phyloP scores from a whole-genome alignment of 2,113 vertebrate species.

The Melospiza melodia region DNA sequence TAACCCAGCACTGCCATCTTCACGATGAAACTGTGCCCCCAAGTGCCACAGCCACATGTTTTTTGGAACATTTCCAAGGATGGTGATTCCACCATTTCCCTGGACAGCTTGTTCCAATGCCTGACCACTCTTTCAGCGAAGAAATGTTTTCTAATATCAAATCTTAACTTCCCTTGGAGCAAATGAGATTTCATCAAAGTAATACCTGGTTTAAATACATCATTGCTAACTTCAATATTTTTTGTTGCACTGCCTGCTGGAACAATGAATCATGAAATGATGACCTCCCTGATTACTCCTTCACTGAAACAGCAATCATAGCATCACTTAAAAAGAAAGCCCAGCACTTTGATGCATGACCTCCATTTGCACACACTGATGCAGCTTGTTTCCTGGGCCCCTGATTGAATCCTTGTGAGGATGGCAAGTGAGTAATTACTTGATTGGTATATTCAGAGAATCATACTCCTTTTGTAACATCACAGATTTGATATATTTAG shows the following conservation, averaged over 20 bases:
- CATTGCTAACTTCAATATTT: background rate
- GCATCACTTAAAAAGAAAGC: background rate
- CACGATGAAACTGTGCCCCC: background rate
- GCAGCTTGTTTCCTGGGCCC: background rate
- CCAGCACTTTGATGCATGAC: background rate
- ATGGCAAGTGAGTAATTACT: background rate
- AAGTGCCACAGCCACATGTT: background rate
- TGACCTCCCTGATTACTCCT: background rate
- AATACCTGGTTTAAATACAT: slow-evolving; percentile 3
- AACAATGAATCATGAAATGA: slow-evolving; percentile 52
- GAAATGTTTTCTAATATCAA: background rate
- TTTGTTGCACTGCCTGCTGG: slow-evolving; percentile 8
- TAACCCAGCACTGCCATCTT: background rate
- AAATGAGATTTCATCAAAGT: background rate
- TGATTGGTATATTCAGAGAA: background rate
- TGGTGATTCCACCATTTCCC: background rate
- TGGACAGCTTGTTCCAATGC: background rate
- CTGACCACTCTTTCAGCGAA: background rate
- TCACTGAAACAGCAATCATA: background rate
- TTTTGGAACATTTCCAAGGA: background rate
- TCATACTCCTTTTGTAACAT: background rate
- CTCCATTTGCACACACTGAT: background rate
- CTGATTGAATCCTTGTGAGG: background rate
- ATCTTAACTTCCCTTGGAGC: background rate
- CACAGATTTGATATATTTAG: background rate